A percentile compares a stretch with the other conserved stretches of the same genome.
These are phyloP conservation scores for Sebastes melanostomus DNA, from an alignment of 2,797 vertebrate genomes.

Conservation along the genomic window DNA sequence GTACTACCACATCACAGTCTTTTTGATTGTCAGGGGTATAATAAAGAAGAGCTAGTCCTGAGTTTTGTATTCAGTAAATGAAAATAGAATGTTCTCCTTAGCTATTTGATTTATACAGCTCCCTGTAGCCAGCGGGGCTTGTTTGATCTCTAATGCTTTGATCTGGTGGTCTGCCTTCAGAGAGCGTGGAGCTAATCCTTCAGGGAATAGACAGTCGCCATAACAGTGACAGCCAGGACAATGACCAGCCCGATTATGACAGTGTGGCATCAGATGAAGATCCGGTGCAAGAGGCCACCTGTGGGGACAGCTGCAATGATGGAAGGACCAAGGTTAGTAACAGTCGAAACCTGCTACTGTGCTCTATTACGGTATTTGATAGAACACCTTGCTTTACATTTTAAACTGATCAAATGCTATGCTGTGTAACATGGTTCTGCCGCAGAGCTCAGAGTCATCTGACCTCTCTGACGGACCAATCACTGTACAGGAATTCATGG, in stretches of 20 bases:
- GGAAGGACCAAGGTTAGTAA: constrained; percentile 89
- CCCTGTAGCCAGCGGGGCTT: background rate
- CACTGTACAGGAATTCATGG: constrained; percentile 96
- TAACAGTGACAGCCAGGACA: constrained; percentile 90
- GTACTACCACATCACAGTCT: background rate
- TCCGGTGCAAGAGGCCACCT: constrained; percentile 84
- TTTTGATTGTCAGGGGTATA: background rate
- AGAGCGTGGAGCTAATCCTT: constrained; percentile 94
- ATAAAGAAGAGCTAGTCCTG: background rate
- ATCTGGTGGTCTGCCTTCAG: constrained; percentile 71
- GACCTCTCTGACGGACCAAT: constrained; percentile 96
- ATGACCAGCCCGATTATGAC: constrained; percentile 98
- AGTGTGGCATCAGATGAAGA: constrained; percentile 98
- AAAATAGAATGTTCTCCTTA: background rate
- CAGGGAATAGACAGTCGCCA: constrained; percentile 89
- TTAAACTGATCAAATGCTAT: background rate
- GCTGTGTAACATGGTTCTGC: background rate
- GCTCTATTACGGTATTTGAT: background rate
- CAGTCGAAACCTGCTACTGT: background rate
- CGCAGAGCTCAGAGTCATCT: constrained; percentile 93
- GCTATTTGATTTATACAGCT: constrained; percentile 13
- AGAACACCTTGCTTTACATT: background rate
- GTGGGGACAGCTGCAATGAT: constrained; percentile 86
- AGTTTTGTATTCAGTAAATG: constrained; percentile 2
- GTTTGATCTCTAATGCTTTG: constrained; percentile 36